Conservation (phyloP, 2,113 vertebrate genomes). For the Rattus rattus region DNA sequence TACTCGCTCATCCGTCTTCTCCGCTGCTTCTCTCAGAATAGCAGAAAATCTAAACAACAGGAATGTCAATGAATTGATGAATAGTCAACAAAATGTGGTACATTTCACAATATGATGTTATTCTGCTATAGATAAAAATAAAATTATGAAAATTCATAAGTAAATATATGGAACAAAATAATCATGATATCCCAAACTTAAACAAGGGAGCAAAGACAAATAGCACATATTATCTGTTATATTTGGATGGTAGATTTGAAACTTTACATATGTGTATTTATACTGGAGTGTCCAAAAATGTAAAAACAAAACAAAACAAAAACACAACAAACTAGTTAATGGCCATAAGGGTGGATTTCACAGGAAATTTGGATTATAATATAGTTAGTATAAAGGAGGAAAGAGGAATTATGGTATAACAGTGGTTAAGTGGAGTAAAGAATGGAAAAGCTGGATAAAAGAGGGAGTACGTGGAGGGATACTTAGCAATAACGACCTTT, state of each 20-base stretch:
- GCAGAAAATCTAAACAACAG: background rate
- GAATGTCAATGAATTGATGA: background rate
- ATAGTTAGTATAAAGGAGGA: background rate
- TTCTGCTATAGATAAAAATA: background rate
- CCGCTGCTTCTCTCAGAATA: background rate
- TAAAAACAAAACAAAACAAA: too few species aligned
- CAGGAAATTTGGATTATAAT: background rate
- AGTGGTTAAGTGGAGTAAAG: background rate
- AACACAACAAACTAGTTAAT: background rate
- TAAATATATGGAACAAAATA: background rate
- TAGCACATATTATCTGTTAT: background rate
- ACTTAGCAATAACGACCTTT: background rate
- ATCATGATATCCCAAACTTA: background rate
- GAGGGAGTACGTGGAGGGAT: background rate
- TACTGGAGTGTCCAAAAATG: too few species aligned
- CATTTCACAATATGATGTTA: background rate
- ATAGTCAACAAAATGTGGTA: background rate
- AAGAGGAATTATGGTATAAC: background rate
- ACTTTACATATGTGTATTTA: background rate
- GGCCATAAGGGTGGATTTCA: background rate
- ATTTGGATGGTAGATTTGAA: background rate
- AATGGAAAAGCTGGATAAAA: background rate
- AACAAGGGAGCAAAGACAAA: background rate
- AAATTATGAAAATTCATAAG: background rate
- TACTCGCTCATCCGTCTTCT: background rate